These are phyloP conservation scores for Pseudochirops cupreus DNA, from an alignment of 2,797 vertebrate species.

Conservation along the genomic window DNA sequence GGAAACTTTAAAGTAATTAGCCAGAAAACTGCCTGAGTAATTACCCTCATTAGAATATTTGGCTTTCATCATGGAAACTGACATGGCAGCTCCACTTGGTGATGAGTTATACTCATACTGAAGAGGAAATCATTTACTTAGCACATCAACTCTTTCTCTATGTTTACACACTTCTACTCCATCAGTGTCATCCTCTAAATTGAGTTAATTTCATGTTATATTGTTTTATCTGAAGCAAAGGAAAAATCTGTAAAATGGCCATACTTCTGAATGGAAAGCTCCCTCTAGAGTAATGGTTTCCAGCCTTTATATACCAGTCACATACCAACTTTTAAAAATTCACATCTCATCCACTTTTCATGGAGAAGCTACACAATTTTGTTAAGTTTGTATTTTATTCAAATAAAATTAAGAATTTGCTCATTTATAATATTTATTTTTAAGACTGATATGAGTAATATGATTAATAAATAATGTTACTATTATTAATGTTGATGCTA, in stretches of 20 bases:
- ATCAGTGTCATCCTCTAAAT: conserved; percentile 50
- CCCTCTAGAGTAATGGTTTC: background rate
- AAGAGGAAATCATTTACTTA: conserved; percentile 61
- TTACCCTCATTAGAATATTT: conserved; percentile 33
- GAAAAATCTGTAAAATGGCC: conserved; percentile 21
- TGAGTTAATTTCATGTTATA: conserved; percentile 60
- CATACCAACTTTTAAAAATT: background rate
- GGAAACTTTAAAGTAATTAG: conserved; percentile 61
- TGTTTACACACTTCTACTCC: background rate
- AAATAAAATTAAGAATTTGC: background rate
- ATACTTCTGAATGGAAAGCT: conserved; percentile 37
- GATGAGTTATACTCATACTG: background rate
- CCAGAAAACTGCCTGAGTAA: conserved; percentile 26
- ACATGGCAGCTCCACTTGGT: conserved; percentile 40
- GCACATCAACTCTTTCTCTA: conserved; percentile 27
- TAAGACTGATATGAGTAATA: background rate
- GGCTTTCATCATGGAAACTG: conserved; percentile 62
- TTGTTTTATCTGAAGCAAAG: background rate
- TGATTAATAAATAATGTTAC: background rate
- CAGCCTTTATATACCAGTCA: background rate
- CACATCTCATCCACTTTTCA: background rate
- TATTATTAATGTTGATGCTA: background rate
- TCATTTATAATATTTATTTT: background rate
- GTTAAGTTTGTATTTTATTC: background rate
- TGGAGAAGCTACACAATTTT: background rate